Conservation (phyloP, 37 sponge, comb jelly and placozoan species). For the Chondrosia reniformis region DNA sequence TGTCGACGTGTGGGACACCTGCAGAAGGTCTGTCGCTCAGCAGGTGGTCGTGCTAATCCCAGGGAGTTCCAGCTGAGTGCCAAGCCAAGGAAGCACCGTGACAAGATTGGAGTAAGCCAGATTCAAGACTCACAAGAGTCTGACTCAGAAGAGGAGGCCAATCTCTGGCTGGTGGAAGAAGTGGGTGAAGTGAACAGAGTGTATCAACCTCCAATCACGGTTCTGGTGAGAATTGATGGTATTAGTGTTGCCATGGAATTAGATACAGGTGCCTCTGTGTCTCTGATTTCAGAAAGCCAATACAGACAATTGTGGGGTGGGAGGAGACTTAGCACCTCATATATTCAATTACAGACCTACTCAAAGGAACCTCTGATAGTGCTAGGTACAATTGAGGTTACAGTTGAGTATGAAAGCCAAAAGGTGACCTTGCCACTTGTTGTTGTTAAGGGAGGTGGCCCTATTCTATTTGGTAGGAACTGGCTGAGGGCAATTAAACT, state of each 20-base stretch:
- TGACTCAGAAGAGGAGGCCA: too few species aligned
- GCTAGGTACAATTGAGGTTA: neutral
- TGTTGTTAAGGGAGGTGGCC: neutral
- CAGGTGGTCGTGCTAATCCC: neutral
- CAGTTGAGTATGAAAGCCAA: neutral
- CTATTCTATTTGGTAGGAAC: neutral
- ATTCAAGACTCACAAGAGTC: too few species aligned
- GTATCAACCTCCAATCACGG: constrained; percentile 8
- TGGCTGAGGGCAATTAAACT: neutral
- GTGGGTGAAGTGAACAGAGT: too few species aligned
- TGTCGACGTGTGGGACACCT: constrained; percentile 9
- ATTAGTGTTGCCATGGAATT: neutral
- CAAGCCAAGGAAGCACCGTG: neutral
- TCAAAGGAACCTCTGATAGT: neutral
- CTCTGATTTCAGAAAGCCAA: neutral
- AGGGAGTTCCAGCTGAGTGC: neutral
- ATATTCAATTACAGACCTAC: neutral
- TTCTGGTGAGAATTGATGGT: neutral
- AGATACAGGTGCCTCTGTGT: neutral
- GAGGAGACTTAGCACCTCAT: neutral
- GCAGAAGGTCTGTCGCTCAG: neutral
- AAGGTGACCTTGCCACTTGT: neutral
- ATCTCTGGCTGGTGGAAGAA: neutral
- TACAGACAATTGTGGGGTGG: neutral
- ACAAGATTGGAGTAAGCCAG: neutral